Evolutionary conservation across 2,113 vertebrate genomes (phyloP).

Genomic region (Rana temporaria): DNA sequence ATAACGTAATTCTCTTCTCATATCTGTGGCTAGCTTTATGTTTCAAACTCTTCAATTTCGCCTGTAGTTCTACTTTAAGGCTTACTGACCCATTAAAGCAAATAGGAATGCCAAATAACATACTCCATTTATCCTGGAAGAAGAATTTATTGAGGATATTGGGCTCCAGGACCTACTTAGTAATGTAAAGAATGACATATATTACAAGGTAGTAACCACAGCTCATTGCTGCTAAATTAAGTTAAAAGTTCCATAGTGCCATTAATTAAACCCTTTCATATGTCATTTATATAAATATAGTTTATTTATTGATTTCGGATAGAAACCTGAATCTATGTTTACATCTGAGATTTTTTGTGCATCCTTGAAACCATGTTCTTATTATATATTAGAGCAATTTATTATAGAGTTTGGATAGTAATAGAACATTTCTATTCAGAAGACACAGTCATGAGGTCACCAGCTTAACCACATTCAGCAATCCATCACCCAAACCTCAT

Average conservation of each 20-base stretch:
- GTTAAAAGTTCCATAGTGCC: constrained; percentile 4
- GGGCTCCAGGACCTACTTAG: neutral
- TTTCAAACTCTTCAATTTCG: too few relatives aligned
- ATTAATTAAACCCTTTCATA: constrained; percentile 10
- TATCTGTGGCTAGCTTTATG: too few relatives aligned
- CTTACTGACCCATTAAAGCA: too few relatives aligned
- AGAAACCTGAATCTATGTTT: neutral
- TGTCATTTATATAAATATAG: constrained; percentile 20
- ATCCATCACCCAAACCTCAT: constrained; percentile 20
- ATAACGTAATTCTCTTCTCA: too few relatives aligned
- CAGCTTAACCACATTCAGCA: neutral
- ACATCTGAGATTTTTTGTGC: neutral
- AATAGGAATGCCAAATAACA: too few relatives aligned
- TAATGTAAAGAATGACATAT: neutral
- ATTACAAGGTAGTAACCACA: neutral
- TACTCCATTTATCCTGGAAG: neutral
- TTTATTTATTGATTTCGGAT: constrained; percentile 2
- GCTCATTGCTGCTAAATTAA: constrained; percentile 6
- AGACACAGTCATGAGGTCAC: constrained; percentile 20
- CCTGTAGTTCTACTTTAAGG: too few relatives aligned
- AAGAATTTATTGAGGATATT: neutral
- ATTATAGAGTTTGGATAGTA: constrained; percentile 20
- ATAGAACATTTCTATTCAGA: constrained; percentile 41
- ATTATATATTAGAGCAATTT: constrained; percentile 21
- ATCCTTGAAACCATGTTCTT: neutral